Conservation (phyloP, 2,888 invertebrate genomes). For the Pseudococcus jackbeardsleyi region DNA sequence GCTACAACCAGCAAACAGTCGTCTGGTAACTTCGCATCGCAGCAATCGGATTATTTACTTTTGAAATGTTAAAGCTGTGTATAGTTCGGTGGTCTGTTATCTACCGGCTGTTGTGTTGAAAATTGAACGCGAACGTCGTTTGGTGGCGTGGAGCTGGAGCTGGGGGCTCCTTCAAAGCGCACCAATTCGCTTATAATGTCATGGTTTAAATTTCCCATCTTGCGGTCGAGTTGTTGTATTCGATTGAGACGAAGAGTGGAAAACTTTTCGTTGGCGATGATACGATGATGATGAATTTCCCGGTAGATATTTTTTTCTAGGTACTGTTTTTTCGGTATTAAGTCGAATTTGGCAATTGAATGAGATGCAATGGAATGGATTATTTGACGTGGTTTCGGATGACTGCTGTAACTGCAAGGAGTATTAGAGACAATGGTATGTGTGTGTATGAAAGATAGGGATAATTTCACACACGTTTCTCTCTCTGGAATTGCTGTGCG, state of each 20-base stretch:
- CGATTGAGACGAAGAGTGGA: neutral
- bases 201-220: slow-evolving; percentile 25
- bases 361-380: neutral
- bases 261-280: neutral
- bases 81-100: slow-evolving; percentile 11
- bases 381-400: neutral
- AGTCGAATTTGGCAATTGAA: neutral
- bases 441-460: neutral
- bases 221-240: neutral
- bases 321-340: neutral
- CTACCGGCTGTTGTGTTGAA: neutral
- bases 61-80: slow-evolving; percentile 32
- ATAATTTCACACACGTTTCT: slow-evolving; percentile 4
- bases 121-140: slow-evolving; percentile 20
- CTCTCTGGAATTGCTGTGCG: neutral
- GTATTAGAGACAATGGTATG: neutral
- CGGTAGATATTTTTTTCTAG: neutral
- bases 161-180: neutral
- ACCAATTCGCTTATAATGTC: slow-evolving; percentile 17
- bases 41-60: slow-evolving; percentile 49
- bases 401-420: neutral
- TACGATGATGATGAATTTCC: neutral
- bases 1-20: slow-evolving; percentile 13
- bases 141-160: neutral
- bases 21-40: neutral